Conservation (phyloP, 2,113 vertebrate genomes). For the Nothobranchius furzeri region DNA sequence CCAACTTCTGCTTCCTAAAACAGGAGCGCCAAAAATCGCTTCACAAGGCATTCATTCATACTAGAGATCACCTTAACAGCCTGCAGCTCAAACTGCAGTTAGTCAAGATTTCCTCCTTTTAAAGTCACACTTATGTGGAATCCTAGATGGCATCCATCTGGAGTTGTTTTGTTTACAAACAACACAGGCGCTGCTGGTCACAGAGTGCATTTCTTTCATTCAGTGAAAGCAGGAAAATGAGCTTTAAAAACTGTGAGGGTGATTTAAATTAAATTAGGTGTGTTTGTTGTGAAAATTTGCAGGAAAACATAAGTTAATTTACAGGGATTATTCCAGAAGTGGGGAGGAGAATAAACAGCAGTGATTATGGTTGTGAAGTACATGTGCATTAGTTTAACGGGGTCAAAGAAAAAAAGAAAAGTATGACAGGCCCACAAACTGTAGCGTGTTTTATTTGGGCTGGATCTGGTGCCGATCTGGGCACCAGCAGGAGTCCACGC, state of each 20-base stretch:
- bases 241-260: neutral
- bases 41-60: no score
- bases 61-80: neutral
- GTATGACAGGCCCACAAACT: slow-evolving; percentile 18
- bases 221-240: neutral
- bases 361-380: slow-evolving; percentile 1
- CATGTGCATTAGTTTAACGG: slow-evolving; percentile 7
- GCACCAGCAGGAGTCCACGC: slow-evolving; percentile 34
- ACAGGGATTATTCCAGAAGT: slow-evolving; percentile 2
- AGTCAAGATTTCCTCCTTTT: neutral
- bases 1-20: no score
- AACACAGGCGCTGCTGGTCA: no score
- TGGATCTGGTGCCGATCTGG: slow-evolving; percentile 10
- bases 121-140: no score
- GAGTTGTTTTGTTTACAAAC: no score
- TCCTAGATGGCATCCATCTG: neutral
- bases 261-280: neutral
- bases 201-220: neutral
- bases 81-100: neutral
- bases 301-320: neutral
- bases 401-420: slow-evolving; percentile 7
- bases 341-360: slow-evolving; percentile 12
- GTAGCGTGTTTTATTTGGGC: slow-evolving; percentile 59
- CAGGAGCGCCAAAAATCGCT: no score
- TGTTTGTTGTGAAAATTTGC: no score